Evolutionary conservation across 1,140 invertebrate genomes (phyloP), one percentile per base, ranked within the genome.

Genomic region (Arctopsyche grandis): DNA sequence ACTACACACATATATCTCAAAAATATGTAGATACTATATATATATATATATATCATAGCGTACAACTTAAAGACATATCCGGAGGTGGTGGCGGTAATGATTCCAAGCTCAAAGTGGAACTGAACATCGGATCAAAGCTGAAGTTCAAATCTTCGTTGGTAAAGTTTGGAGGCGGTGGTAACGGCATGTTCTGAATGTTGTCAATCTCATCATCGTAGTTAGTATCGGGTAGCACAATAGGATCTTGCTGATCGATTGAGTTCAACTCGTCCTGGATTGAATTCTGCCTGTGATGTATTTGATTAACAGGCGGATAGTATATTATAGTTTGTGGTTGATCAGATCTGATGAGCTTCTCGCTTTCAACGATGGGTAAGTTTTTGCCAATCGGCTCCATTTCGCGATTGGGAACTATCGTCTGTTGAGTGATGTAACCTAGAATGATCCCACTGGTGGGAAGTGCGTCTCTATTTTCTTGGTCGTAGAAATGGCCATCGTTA

Each of bases 81-180:
- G 93, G 93, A 0, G 94, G 94, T 0, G 94, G 94, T 12, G 94
- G 93, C 0, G 94, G 94, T 69, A 95, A 83, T 9, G 93, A 93
- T 73, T 94, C 93, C 48, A 95, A 84, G 16, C 93, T 94, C 0
- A 94, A 86, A n/a, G 92, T 94, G 0, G 93, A 94, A 44, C 92
- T 90, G 84, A 93, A 93, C 89, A 94, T 91, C 0, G 82, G 84
- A 44, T 87, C 85, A 46, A 58, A 69, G 19, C 69, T 69, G n/a
- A 58, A 43, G 38, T 22, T 76, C 21, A 69, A 69, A n/a, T 76
- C 29, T 19, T 83, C 83, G 69, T 83, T 77, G 87, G 69, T 22
- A 66, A 66, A 22, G 9, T 73, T 88, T 0, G 91, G 91, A 0
- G 92, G 92, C 16, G 90, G 92, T 0, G 92, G 92, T 0, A 91